Percentiles rank a stretch among this genome's conserved stretches.
phyloP scores from a whole-genome alignment of 92 coral and sea anemone species.

The Paragorgia papillata region DNA sequence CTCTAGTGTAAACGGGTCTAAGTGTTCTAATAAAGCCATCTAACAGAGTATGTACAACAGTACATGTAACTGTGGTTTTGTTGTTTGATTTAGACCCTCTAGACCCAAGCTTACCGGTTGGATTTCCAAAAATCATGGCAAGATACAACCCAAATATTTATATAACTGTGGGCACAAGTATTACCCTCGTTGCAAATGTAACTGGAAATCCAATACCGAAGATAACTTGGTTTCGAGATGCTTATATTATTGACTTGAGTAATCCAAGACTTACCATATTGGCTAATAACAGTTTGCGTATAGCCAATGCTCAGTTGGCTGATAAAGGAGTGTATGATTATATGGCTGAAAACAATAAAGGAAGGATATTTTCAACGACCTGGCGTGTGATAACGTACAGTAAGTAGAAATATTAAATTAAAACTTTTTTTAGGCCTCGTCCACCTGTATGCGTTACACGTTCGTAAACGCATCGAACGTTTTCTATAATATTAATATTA shows the following conservation, averaged over 20 bases:
- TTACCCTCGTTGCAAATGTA: constrained; percentile 33
- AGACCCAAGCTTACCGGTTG: constrained; percentile 26
- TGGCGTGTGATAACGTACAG: constrained; percentile 4
- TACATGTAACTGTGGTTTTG: no score
- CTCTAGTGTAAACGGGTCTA: no score
- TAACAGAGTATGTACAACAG: no score
- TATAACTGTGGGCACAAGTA: constrained; percentile 22
- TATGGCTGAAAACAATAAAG: constrained; percentile 46
- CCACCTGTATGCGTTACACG: no score
- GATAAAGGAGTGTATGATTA: constrained; percentile 26
- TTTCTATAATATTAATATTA: no score
- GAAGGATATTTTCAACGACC: constrained; percentile 24
- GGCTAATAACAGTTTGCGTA: constrained; percentile 23
- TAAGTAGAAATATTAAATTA: no score
- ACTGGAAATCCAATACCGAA: constrained; percentile 35
- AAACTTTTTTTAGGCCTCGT: no score
- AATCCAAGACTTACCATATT: constrained; percentile 27
- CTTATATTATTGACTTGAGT: constrained; percentile 2
- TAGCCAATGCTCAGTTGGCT: neutral
- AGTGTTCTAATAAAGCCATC: no score
- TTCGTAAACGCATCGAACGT: no score
- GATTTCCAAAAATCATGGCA: constrained; percentile 15
- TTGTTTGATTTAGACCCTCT: constrained; percentile 2
- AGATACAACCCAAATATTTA: neutral
- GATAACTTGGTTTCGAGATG: constrained; percentile 32